phyloP scores from a whole-genome alignment of 1,140 invertebrate species.

The Bombus polaris region DNA sequence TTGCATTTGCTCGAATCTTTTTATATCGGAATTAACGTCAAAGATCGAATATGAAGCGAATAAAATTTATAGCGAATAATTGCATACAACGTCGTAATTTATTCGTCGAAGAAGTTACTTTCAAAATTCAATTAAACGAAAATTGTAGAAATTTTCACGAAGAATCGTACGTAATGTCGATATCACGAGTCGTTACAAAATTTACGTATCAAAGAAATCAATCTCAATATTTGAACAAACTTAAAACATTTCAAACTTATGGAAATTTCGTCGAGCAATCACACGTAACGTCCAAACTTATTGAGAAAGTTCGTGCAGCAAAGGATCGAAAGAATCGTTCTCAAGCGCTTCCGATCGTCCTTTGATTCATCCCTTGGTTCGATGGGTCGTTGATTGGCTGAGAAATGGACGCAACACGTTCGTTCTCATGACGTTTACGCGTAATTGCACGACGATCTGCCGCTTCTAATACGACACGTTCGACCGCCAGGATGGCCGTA shows the following conservation, averaged over 20 bases:
- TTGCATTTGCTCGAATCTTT: not conserved
- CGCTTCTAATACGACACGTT: conserved; percentile 37
- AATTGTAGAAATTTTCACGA: not conserved
- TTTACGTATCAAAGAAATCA: not conserved
- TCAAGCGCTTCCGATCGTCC: not conserved
- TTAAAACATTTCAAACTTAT: no score
- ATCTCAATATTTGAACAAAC: no score
- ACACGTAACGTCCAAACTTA: not conserved
- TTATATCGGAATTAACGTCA: not conserved
- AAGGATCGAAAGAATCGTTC: not conserved
- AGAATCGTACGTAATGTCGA: not conserved
- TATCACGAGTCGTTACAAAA: not conserved
- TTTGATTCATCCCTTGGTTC: conserved; percentile 3
- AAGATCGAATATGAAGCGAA: no score
- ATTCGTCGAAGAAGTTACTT: not conserved
- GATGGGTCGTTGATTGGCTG: not conserved
- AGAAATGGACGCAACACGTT: not conserved
- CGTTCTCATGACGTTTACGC: not conserved
- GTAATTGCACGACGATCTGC: conserved; percentile 21
- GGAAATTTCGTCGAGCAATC: no score
- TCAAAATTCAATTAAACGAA: not conserved
- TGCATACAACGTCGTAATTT: no score
- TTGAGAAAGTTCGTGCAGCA: not conserved
- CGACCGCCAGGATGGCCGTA: not conserved
- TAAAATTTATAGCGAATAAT: no score